Conservation (phyloP, 92 coral and sea anemone species). For the Porites lobata region DNA sequence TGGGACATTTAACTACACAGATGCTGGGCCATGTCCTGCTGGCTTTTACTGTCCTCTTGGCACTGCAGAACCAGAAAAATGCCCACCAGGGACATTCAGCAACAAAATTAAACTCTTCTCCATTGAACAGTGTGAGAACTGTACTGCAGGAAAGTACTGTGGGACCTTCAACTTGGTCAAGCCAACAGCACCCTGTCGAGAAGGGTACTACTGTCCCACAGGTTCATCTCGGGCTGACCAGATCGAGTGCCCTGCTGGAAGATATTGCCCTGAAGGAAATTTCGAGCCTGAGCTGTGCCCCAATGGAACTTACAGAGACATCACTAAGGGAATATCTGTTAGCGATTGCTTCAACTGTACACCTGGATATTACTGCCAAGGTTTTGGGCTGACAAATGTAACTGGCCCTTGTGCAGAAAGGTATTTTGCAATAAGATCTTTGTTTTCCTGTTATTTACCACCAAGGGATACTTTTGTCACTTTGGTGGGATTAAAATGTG, state of each 20-base stretch:
- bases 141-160: slow-evolving; percentile 93
- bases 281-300: slow-evolving; percentile 78
- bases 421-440: slow-evolving; percentile 36
- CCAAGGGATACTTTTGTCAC: no score
- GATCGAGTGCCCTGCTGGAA: slow-evolving; percentile 92
- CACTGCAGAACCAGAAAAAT: slow-evolving; percentile 91
- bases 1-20: slow-evolving; percentile 94
- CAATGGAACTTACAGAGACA: slow-evolving; percentile 89
- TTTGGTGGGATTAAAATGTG: no score
- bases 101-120: slow-evolving; percentile 80
- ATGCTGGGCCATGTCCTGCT: slow-evolving; percentile 96
- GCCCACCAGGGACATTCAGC: slow-evolving; percentile 98
- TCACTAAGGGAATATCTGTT: slow-evolving; percentile 75
- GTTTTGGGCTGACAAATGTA: slow-evolving; percentile 79
- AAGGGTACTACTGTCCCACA: slow-evolving; percentile 93
- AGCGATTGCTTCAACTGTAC: slow-evolving; percentile 92
- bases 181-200: slow-evolving; percentile 86
- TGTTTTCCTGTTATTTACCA: no score
- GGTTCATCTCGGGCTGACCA: slow-evolving; percentile 89
- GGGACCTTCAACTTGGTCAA: slow-evolving; percentile 78
- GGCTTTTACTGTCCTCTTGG: slow-evolving; percentile 92
- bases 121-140: slow-evolving; percentile 85
- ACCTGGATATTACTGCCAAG: slow-evolving; percentile 92
- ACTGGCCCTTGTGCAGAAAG: slow-evolving; percentile 94
- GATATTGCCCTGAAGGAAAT: slow-evolving; percentile 83